A percentile compares a stretch with the other conserved stretches of the same genome.
Conservation (phyloP, 2,888 invertebrate species). For the Patella pellucida region DNA sequence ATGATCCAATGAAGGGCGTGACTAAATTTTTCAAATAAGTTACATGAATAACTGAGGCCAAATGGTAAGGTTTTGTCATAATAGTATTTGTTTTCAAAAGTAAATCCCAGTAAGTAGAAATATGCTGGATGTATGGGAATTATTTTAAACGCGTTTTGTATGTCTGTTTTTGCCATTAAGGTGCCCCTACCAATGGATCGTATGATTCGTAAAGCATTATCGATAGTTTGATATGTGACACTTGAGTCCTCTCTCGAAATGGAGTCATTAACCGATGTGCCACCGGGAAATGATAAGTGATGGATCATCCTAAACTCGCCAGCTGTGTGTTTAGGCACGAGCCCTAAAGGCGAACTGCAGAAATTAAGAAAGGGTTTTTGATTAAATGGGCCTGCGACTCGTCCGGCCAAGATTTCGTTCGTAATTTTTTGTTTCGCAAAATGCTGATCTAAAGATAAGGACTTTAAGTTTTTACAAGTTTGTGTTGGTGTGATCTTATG, state of each 20-base stretch:
- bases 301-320: constrained; percentile 23
- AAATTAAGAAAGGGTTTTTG: not conserved
- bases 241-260: not conserved
- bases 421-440: not conserved
- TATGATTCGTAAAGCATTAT: not conserved
- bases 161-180: too few relatives aligned
- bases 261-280: constrained; percentile 14
- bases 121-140: constrained; percentile 19
- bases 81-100: not conserved
- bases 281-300: constrained; percentile 19
- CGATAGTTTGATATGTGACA: not conserved
- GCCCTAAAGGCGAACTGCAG: not conserved
- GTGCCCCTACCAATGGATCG: too few relatives aligned
- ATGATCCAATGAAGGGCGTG: constrained; percentile 15
- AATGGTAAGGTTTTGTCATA: constrained; percentile 15
- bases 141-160: too few relatives aligned
- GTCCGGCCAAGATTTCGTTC: not conserved
- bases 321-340: not conserved
- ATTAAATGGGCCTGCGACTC: not conserved
- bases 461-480: not conserved
- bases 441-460: not conserved
- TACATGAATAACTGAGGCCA: constrained; percentile 12
- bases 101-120: constrained; percentile 9
- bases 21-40: constrained; percentile 10
- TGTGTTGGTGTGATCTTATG: not conserved